Base-by-base conservation (phyloP, 2,888 invertebrate genomes). In the Cyaniris semiargus region DNA sequence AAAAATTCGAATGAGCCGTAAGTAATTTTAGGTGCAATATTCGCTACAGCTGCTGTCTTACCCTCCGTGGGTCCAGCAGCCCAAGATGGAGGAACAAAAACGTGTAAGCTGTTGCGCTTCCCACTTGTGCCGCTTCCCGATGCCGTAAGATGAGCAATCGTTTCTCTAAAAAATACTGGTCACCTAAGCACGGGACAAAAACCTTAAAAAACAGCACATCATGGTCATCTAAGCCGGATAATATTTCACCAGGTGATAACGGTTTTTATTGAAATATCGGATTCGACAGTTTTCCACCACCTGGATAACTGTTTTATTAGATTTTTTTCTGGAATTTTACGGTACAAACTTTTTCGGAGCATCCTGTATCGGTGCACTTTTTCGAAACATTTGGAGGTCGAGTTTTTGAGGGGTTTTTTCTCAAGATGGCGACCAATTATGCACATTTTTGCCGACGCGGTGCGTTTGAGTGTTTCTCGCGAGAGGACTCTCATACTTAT, bases 391-490 rank as follows among this genome's bases (percentile, higher is more conserved):
- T 90, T 90, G 88, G 90, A 92, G 91, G 90, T 92, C 90, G 90
- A 85, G 84, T 92, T 94, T 93, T 93, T 92, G 90, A 90, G 85
- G 85, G 84, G 87, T 91, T 94, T 93, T 94, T 93, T 93, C 90
- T 84, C 86, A 83, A 83, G 87, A 84, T 88, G 87, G 85, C 84
- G 84, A 85, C 90, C 94, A 93, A 94, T 94, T 94, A 93, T 94
- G 94, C 91, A 93, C 94, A 94, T 94, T 93, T 94, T 93, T 93
- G 91, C 89, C 89, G 86, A 86, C 84, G 90, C 91, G 92, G 92
- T 83, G 82, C 89, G 87, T 93, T 93, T 93, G 91, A 88, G 86
- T 85, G 85, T 81, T 85, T 84, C 84, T 83, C 87, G 83, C 83
- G 82, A 83, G 76, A 78, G 75, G 81, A 81, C 84, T 83, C 81